phyloP scores from a whole-genome alignment of 23 tunicate genomes.

The Pegea sp. region DNA sequence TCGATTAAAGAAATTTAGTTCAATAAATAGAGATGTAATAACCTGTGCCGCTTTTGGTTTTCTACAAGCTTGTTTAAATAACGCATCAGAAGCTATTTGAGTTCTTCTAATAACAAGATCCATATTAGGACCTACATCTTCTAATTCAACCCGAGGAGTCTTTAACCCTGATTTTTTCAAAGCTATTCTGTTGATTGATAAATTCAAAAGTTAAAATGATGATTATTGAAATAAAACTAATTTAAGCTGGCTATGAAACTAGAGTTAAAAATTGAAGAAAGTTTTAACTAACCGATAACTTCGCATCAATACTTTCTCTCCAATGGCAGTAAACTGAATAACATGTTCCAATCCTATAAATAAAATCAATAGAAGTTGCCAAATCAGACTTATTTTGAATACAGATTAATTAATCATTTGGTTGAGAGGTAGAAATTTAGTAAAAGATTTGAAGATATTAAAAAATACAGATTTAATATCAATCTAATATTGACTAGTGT shows the following conservation, averaged over 20 bases:
- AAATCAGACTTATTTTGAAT: too few species aligned
- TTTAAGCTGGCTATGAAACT: too few species aligned
- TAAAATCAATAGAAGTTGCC: too few species aligned
- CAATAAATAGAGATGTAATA: neutral
- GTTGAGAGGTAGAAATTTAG: too few species aligned
- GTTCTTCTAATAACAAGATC: constrained; percentile 68
- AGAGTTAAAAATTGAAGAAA: neutral
- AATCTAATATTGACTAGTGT: too few species aligned
- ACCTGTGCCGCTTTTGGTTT: constrained; percentile 62
- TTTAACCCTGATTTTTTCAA: constrained; percentile 77
- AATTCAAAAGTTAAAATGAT: neutral
- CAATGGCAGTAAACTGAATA: constrained; percentile 56
- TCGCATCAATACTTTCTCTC: constrained; percentile 32
- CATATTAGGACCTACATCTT: constrained; percentile 87
- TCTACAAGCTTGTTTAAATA: constrained; percentile 56
- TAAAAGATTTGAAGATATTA: too few species aligned
- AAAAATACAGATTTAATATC: too few species aligned
- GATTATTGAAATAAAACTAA: neutral
- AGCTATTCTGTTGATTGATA: constrained; percentile 7
- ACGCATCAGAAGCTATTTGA: constrained; percentile 36
- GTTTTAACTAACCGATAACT: constrained; percentile 11
- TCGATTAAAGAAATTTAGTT: neutral
- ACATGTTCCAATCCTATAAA: constrained; percentile 72
- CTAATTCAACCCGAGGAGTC: constrained; percentile 72
- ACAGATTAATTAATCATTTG: too few species aligned